Base-by-base conservation (phyloP, 2,113 vertebrate genomes). In the Oxyruncus cristatus region DNA sequence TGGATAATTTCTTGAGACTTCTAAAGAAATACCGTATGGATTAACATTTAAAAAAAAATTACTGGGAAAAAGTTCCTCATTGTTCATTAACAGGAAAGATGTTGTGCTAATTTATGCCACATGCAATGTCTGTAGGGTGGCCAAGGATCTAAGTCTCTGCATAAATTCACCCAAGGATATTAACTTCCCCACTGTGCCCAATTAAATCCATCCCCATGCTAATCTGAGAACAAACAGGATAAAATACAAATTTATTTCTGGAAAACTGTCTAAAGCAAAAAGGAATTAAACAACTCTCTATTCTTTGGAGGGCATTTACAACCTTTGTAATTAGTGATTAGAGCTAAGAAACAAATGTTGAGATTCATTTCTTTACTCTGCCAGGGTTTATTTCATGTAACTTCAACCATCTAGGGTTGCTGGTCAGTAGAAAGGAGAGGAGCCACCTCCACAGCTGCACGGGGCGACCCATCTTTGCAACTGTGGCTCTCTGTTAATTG, bases 141-240 rank as follows among this genome's bases (percentile, higher is more conserved):
- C 83, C 89, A 55, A 75, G 77, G 91, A 95, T 95, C 93, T 92
- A 75, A 96, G 93, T 75, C 79, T 93, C 58, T 91, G 90, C 65
- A 53, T 95, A 86, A 93, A 93, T 91, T 94, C 88, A 95, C 90
- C 93, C 95, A 94, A 92, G 93, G 85, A 93, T 92, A 94, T 97
- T 93, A 94, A 90, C 91, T 96, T 94, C 76, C 92, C 92, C 88
- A 86, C 88, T 93, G 93, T 92, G 95, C 93, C 90, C 73, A 97
- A 97, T 96, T 97, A 96, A 97, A 91, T 70, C 76, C 86, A 92
- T 94, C 28, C 90, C 82, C 68, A 67, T 91, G 85, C 68, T 92
- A 91, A 95, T 96, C 85, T 86, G 72, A 94, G 96, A 96, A 95
- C 95, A 95, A 96, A 95, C 83, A 94, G 88, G 92, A 89, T 92